Base-by-base conservation (phyloP, 2,888 invertebrate genomes). In the Drosophila robusta region DNA sequence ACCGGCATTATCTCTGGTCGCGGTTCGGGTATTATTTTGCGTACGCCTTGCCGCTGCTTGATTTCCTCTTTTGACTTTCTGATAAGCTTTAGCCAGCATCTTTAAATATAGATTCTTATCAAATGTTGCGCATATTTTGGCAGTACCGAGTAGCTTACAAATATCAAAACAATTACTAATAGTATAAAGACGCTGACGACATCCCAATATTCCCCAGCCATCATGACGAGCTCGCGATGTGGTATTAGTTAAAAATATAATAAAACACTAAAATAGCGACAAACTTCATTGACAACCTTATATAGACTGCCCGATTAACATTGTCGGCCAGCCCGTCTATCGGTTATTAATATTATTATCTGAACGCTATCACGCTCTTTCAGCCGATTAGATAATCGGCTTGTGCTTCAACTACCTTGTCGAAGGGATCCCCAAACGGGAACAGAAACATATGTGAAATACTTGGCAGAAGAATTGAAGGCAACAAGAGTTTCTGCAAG, bases 221-320 rank as follows among this genome's bases (percentile, higher is more conserved):
- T 22, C 3, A 3, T 22, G 22, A 22, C 3, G 22, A 2, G 3
- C 22, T 2, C 4, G 22, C 22, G 4, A 22, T 22, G 3, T 22
- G 22, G 22, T 22, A 3, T 22, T 22, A 22, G 3, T 22, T 4
- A 4, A 22, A 22, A 22, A 22, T 29, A 45, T 39, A 16, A 16
- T 51, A 73, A 32, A 16, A 12, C 32, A 42, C 22, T 32, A 42
- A 57, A 12, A 8, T 9, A 29, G n/a, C 60, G 41, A 66, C 75
- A 36, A 62, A 34, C 54, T 41, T n/a, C 57, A 8, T 24, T 47
- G 61, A 39, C 54, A 44, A 36, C 38, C 44, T 45, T 41, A 26
- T 44, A 26, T 22, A 24, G 47, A 74, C 75, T 74, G 75, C 8
- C 9, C 9, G 66, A 65, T 65, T 39, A 34, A 16, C 11, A 54